Conservation (phyloP, 2,113 vertebrate species). For the Lycaon pictus region DNA sequence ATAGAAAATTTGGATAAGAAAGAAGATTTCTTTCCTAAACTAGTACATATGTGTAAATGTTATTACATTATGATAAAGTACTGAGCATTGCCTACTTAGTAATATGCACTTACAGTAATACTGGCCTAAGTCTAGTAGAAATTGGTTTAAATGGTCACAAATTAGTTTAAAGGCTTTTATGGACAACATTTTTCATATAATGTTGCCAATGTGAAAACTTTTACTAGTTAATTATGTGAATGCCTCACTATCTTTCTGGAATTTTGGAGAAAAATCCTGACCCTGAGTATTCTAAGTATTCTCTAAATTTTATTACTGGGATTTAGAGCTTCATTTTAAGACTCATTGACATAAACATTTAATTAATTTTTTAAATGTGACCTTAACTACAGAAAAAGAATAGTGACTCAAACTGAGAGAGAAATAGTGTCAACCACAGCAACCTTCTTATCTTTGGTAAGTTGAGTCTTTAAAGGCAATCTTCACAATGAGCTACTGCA, state of each 20-base stretch:
- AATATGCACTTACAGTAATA: not conserved
- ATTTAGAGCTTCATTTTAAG: conserved; percentile 4
- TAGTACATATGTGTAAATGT: not conserved
- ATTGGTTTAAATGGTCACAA: not conserved
- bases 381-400: not conserved
- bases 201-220: not conserved
- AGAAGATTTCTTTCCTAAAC: not conserved
- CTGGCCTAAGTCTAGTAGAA: not conserved
- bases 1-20: not conserved
- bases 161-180: not conserved
- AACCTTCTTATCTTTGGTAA: conserved; percentile 7
- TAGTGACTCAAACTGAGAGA: not conserved
- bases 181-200: not conserved
- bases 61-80: not conserved
- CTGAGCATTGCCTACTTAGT: not conserved
- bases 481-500: not conserved
- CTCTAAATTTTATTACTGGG: conserved; percentile 27
- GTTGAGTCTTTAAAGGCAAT: not conserved
- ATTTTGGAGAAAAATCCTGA: not conserved
- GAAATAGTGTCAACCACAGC: not conserved
- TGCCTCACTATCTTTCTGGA: not conserved
- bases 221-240: conserved; percentile 42
- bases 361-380: conserved; percentile 44
- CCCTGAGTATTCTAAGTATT: not conserved
- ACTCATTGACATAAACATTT: not conserved